These are phyloP conservation scores for Drosophila monieri DNA, from an alignment of 2,888 invertebrate genomes.

Conservation along the genomic window DNA sequence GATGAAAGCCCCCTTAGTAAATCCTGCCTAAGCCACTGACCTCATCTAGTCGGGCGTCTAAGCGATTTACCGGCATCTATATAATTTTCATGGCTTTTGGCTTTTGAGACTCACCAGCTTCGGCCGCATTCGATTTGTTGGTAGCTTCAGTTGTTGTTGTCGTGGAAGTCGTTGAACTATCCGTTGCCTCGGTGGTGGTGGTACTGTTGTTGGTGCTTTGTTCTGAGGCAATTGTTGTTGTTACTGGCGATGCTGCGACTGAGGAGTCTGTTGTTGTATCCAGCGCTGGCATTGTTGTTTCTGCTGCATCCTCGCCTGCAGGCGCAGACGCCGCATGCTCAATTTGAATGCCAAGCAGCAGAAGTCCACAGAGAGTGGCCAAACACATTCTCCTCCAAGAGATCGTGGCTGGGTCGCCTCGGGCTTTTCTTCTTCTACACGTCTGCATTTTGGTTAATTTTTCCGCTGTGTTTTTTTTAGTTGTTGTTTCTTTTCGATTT, in stretches of 20 bases:
- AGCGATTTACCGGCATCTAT: conserved; percentile 54
- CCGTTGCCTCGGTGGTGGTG: conserved; percentile 40
- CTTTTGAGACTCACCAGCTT: conserved; percentile 69
- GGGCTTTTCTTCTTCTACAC: conserved; percentile 68
- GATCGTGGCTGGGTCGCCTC: conserved; percentile 43
- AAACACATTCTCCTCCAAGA: conserved; percentile 63
- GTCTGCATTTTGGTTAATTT: conserved; percentile 61
- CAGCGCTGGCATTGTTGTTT: conserved; percentile 55
- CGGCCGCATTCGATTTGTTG: conserved; percentile 69
- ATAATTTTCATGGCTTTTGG: conserved; percentile 64
- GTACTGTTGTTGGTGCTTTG: conserved; percentile 47
- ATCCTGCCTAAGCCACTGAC: neutral
- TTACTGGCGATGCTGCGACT: conserved; percentile 32
- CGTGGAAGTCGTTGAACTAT: conserved; percentile 71
- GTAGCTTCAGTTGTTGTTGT: conserved; percentile 33
- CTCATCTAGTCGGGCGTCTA: conserved; percentile 36
- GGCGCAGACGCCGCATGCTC: conserved; percentile 76
- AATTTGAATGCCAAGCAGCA: conserved; percentile 80
- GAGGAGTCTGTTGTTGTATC: conserved; percentile 54
- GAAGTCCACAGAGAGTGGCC: conserved; percentile 75
- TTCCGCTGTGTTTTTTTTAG: conserved; percentile 22
- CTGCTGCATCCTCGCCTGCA: conserved; percentile 69
- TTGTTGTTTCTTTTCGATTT: conserved; percentile 34
- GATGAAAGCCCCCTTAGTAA: neutral
- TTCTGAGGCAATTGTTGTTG: conserved; percentile 68